A percentile compares a stretch with the other conserved stretches of the same genome.
Evolutionary conservation across 2,888 invertebrate genomes (phyloP).

Genomic region (Noctua fimbriata): DNA sequence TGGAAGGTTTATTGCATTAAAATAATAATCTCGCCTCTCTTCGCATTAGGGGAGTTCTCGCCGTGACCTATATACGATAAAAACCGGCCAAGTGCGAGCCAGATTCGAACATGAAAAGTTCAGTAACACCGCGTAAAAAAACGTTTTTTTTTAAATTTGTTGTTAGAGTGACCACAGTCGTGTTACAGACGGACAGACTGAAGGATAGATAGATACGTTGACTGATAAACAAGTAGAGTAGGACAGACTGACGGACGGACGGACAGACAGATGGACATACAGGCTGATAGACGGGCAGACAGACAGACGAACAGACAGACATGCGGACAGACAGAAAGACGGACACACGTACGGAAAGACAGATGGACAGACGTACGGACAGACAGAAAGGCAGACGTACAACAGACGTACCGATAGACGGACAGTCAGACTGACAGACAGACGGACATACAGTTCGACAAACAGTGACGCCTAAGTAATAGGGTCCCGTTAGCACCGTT

Average conservation of each 20-base stretch:
- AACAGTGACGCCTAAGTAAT: background rate
- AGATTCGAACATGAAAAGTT: background rate
- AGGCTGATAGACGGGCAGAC: background rate
- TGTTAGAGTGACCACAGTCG: background rate
- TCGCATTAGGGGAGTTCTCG: conserved; percentile 41
- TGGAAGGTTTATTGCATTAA: conserved; percentile 77
- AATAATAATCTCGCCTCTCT: conserved; percentile 75
- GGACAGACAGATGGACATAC: background rate
- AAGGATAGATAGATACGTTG: background rate
- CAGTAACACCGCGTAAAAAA: background rate
- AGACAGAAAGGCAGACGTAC: background rate
- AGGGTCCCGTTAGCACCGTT: background rate
- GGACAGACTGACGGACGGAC: background rate
- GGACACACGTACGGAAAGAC: background rate
- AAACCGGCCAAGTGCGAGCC: background rate
- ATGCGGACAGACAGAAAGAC: background rate
- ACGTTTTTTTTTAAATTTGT: background rate
- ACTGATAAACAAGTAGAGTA: no score
- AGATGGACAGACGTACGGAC: background rate
- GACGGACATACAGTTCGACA: background rate
- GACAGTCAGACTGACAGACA: background rate
- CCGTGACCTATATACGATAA: conserved; percentile 61
- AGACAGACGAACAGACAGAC: background rate
- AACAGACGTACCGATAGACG: background rate
- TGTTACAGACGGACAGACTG: background rate